Evolutionary conservation across 2,113 vertebrate species (phyloP).

Genomic region (Miniopterus natalensis): DNA sequence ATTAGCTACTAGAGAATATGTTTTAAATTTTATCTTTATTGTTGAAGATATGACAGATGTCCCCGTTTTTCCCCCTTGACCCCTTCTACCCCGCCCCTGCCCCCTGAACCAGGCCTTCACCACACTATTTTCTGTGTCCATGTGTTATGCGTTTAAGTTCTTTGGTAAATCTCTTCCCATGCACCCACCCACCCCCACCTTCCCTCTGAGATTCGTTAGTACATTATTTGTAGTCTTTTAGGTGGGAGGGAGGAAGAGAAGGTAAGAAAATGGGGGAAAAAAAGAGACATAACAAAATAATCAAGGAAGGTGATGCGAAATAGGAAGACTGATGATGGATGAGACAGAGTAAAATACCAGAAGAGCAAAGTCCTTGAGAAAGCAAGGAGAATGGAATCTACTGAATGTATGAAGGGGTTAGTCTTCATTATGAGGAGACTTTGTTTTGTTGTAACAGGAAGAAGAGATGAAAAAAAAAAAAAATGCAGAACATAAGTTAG

Average conservation of each 20-base stretch:
- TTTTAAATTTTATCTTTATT: background rate
- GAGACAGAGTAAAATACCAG: background rate
- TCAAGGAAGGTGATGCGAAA: background rate
- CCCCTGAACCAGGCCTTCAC: no score
- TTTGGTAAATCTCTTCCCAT: no score
- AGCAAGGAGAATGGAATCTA: background rate
- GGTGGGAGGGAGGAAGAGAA: background rate
- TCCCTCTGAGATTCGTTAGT: background rate
- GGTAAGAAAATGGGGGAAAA: background rate
- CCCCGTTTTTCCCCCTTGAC: no score
- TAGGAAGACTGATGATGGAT: background rate
- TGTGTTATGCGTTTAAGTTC: no score
- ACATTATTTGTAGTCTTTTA: background rate
- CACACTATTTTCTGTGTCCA: no score
- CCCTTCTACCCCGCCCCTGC: no score
- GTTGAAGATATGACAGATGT: no score
- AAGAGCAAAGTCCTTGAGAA: background rate
- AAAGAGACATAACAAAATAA: background rate
- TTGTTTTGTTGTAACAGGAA: background rate
- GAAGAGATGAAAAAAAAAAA: background rate
- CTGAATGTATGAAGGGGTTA: accelerated
- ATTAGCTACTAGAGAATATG: background rate
- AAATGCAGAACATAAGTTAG: background rate
- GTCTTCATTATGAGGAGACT: background rate
- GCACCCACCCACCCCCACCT: no score